Percentiles rank a stretch among this genome's conserved stretches.
Conservation (phyloP, 2,113 vertebrate species). For the Oreochromis niloticus region DNA sequence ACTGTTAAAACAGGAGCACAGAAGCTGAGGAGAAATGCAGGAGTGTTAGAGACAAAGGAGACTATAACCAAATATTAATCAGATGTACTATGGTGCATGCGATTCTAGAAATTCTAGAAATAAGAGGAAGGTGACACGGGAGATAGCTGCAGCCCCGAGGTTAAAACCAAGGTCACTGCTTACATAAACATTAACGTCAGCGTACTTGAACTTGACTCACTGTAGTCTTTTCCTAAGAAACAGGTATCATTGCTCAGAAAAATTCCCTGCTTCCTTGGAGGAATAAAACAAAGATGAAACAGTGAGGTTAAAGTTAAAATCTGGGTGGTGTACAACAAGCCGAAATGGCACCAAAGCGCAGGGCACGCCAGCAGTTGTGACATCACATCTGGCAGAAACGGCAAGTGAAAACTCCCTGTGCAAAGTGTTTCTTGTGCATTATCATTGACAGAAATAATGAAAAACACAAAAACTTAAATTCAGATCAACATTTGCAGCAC, state of each 20-base stretch:
- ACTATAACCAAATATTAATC: fast-evolving
- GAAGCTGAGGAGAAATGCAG: background rate
- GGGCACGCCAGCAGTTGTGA: fast-evolving
- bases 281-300: fast-evolving
- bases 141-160: background rate
- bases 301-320: background rate
- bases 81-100: fast-evolving
- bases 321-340: background rate
- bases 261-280: fast-evolving
- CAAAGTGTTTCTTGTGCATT: background rate
- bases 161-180: background rate
- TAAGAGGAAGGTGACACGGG: background rate
- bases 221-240: background rate
- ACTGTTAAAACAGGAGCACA: background rate
- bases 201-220: background rate
- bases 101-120: background rate
- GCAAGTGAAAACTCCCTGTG: fast-evolving
- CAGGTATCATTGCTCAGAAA: background rate
- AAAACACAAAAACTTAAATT: background rate
- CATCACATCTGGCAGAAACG: background rate
- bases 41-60: background rate
- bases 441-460: background rate
- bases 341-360: background rate
- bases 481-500: background rate
- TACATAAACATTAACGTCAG: background rate